A percentile compares a stretch with the other conserved stretches of the same genome.
Evolutionary conservation across 2,888 invertebrate genomes (phyloP).

Genomic region (Hydraecia micacea): DNA sequence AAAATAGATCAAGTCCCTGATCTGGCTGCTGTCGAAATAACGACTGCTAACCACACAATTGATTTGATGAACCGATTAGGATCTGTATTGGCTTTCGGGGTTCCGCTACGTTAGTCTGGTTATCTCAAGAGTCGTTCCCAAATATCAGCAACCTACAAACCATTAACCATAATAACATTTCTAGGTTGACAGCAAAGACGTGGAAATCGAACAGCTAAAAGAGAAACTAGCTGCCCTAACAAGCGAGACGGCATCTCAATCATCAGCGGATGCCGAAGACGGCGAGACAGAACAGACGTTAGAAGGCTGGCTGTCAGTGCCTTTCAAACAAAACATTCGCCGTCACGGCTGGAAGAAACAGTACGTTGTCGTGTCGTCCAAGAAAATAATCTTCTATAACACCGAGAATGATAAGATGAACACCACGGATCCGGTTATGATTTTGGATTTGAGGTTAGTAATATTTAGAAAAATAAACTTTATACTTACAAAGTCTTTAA

Average conservation of each 20-base stretch:
- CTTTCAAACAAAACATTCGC: constrained; percentile 98
- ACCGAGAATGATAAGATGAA: constrained; percentile 98
- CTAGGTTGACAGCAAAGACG: constrained; percentile 97
- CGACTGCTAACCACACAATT: not conserved
- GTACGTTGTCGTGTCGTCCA: constrained; percentile 98
- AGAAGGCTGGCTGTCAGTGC: constrained; percentile 99
- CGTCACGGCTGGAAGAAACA: constrained; percentile 99
- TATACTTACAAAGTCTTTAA: no score
- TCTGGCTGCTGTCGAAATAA: not conserved
- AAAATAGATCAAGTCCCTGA: not conserved
- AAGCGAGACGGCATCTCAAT: constrained; percentile 97
- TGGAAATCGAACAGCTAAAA: constrained; percentile 97
- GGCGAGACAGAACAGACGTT: constrained; percentile 95
- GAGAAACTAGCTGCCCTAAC: constrained; percentile 95
- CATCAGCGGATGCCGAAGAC: constrained; percentile 96
- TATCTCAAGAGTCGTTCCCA: not conserved
- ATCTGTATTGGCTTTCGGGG: not conserved
- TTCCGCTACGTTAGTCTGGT: not conserved
- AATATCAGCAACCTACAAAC: no score
- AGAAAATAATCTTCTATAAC: constrained; percentile 99
- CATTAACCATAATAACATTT: constrained; percentile 12
- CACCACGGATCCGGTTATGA: constrained; percentile 97
- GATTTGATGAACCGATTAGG: not conserved
- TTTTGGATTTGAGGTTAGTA: constrained; percentile 97
- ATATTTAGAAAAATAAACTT: no score